Conservation (phyloP, 2,888 invertebrate species). For the Seira ritae region DNA sequence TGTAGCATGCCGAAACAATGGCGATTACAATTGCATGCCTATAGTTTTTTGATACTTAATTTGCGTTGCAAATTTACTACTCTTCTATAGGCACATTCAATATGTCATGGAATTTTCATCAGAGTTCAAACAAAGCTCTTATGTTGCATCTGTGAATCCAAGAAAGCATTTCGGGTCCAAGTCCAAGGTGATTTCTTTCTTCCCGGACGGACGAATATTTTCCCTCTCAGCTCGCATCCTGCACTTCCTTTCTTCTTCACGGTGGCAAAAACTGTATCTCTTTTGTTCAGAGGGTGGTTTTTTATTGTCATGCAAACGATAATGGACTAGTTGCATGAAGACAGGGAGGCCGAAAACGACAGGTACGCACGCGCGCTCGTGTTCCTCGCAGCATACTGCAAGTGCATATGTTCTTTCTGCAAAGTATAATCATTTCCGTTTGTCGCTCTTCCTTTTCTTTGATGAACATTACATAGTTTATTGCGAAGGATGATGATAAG, state of each 20-base stretch:
- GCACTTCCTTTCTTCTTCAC: not conserved
- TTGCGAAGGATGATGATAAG: slow-evolving; percentile 42
- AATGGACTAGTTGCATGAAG: not conserved
- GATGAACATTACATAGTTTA: slow-evolving; percentile 29
- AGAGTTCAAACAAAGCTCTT: not conserved
- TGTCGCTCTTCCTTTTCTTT: slow-evolving; percentile 14
- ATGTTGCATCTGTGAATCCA: not conserved
- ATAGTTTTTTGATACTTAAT: not conserved
- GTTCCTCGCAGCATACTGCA: not conserved
- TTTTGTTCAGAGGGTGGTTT: not conserved
- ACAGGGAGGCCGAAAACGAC: slow-evolving; percentile 16
- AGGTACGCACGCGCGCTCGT: slow-evolving; percentile 31
- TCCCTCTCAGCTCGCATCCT: not conserved
- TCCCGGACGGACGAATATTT: not conserved
- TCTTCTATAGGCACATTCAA: not conserved
- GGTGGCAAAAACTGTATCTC: slow-evolving; percentile 3
- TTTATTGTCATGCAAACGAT: slow-evolving; percentile 1
- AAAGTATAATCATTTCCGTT: slow-evolving; percentile 28
- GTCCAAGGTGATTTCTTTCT: not conserved
- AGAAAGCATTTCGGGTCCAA: not conserved
- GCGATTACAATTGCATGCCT: not conserved
- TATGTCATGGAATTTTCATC: slow-evolving; percentile 3
- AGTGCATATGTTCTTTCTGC: not conserved
- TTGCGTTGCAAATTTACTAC: not conserved
- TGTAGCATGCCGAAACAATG: not conserved